These are phyloP conservation scores for Leptinotarsa haldemani DNA, from an alignment of 2,888 invertebrate species.

Conservation along the genomic window DNA sequence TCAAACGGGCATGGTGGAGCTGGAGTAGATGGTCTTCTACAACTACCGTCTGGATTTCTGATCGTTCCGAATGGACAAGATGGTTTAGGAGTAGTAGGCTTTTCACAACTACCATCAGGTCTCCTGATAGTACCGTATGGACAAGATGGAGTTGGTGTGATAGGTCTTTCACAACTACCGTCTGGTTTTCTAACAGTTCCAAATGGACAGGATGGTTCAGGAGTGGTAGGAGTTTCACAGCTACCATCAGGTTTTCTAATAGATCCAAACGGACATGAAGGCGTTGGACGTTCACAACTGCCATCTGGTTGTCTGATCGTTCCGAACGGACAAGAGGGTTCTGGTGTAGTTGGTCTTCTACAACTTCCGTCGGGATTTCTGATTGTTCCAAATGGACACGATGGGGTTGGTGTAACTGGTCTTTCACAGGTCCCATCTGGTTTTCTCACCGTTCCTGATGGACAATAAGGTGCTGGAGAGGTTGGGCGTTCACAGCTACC, in stretches of 20 bases:
- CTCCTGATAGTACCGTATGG: slow-evolving; percentile 14
- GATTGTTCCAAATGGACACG: slow-evolving; percentile 34
- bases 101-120: slow-evolving; percentile 24
- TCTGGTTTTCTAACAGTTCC: slow-evolving; percentile 34
- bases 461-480: slow-evolving; percentile 36
- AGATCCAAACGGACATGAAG: slow-evolving; percentile 37
- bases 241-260: slow-evolving; percentile 34
- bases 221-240: slow-evolving; percentile 30
- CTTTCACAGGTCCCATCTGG: slow-evolving; percentile 33
- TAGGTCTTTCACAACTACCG: slow-evolving; percentile 36
- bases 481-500: slow-evolving; percentile 35
- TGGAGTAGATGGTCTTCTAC: slow-evolving; percentile 20
- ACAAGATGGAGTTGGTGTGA: slow-evolving; percentile 1
- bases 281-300: slow-evolving; percentile 32
- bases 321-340: slow-evolving; percentile 37
- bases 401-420: slow-evolving; percentile 27
- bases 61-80: slow-evolving; percentile 14
- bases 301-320: slow-evolving; percentile 30
- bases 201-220: slow-evolving; percentile 33
- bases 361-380: slow-evolving; percentile 34
- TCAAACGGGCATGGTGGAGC: slow-evolving; percentile 31
- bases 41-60: slow-evolving; percentile 27
- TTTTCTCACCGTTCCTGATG: slow-evolving; percentile 31
- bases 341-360: slow-evolving; percentile 32
- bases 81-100: slow-evolving; percentile 14